A percentile compares a stretch with the other conserved stretches of the same genome.
These are phyloP conservation scores for Platycheirus albimanus DNA, from an alignment of 2,888 invertebrate species.

Conservation along the genomic window DNA sequence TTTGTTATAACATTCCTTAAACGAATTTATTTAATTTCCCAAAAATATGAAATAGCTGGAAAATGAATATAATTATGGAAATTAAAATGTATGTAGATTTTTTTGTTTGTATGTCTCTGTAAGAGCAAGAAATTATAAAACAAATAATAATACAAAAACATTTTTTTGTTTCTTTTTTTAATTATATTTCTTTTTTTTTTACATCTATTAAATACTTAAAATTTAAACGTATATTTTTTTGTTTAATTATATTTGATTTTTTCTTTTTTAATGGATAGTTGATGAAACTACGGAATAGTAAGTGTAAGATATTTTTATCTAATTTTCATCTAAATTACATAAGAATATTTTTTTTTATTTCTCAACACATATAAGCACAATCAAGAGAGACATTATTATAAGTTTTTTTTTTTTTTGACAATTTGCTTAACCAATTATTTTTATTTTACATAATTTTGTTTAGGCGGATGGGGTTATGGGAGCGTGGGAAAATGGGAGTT, in stretches of 20 bases:
- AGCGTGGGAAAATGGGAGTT: too few species aligned
- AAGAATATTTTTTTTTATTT: conserved; percentile 29
- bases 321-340: conserved; percentile 60
- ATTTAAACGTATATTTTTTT: conserved; percentile 53
- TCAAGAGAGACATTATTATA: too few species aligned
- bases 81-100: conserved; percentile 23
- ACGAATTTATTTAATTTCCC: conserved; percentile 58
- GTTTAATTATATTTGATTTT: conserved; percentile 2
- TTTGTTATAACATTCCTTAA: conserved; percentile 58
- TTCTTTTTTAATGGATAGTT: conserved; percentile 50
- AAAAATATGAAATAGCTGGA: conserved; percentile 42
- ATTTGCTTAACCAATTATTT: conserved; percentile 26
- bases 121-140: conserved; percentile 58
- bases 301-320: conserved; percentile 36
- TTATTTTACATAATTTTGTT: too few species aligned
- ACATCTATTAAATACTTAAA: conserved; percentile 72
- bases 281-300: conserved; percentile 70
- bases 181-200: conserved; percentile 50
- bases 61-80: conserved; percentile 26
- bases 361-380: conserved; percentile 63
- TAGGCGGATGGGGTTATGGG: too few species aligned
- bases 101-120: conserved; percentile 30
- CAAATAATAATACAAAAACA: conserved; percentile 61
- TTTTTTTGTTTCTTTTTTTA: conserved; percentile 35
- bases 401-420: too few species aligned